These are phyloP conservation scores for Varanus salvator DNA, from an alignment of 2,113 vertebrate genomes.

Conservation along the genomic window DNA sequence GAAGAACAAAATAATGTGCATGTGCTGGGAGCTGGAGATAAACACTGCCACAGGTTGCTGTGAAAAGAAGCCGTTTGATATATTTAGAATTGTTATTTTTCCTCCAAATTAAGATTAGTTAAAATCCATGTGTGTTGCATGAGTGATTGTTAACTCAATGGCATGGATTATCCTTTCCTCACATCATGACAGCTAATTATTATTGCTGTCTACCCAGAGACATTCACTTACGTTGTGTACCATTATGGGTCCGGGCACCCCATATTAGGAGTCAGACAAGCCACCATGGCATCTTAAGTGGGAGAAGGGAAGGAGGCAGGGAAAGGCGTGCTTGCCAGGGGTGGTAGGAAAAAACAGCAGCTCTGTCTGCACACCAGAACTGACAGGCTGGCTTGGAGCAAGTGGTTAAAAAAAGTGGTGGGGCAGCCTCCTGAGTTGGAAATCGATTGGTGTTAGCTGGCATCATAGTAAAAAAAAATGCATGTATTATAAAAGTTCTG, in stretches of 20 bases:
- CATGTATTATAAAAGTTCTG: too few relatives aligned
- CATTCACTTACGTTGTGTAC: conserved; percentile 62
- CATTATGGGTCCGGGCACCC: conserved; percentile 63
- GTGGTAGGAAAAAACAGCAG: not conserved
- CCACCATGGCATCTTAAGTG: conserved; percentile 23
- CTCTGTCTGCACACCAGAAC: accelerated
- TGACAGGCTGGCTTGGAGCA: not conserved
- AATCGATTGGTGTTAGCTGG: not conserved
- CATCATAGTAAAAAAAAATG: too few relatives aligned
- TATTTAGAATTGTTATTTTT: conserved; percentile 83
- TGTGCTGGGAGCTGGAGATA: conserved; percentile 78
- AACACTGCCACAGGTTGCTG: conserved; percentile 74
- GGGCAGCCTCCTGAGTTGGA: not conserved
- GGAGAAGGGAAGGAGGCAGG: not conserved
- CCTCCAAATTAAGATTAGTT: conserved; percentile 82
- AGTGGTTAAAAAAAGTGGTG: not conserved
- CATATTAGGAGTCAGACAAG: conserved; percentile 67
- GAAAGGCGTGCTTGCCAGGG: not conserved
- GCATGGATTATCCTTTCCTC: conserved; percentile 78
- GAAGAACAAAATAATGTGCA: conserved; percentile 70
- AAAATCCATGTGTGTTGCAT: conserved; percentile 78
- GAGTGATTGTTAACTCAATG: conserved; percentile 78
- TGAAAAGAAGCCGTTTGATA: conserved; percentile 75
- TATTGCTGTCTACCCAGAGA: conserved; percentile 74
- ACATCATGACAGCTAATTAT: conserved; percentile 82